These are phyloP conservation scores for Lepus europaeus DNA, from an alignment of 2,113 vertebrate species.

Conservation along the genomic window DNA sequence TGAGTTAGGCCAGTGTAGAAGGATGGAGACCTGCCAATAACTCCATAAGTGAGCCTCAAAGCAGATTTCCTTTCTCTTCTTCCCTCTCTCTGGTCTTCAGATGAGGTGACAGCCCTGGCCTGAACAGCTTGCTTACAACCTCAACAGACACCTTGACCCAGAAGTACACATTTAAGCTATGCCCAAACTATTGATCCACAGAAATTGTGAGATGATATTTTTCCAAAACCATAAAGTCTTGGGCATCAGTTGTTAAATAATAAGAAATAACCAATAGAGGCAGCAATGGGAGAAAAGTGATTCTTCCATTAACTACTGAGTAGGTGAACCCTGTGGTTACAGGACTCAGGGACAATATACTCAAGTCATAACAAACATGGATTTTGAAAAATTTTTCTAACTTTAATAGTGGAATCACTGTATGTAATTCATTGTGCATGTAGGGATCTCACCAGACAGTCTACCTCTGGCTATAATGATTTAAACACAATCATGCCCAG, in stretches of 20 bases:
- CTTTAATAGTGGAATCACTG: not conserved
- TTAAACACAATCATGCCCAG: constrained; percentile 18
- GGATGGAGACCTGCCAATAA: not conserved
- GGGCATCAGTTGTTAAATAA: not conserved
- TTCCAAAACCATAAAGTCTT: not conserved
- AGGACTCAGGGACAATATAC: not conserved
- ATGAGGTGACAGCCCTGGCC: not conserved
- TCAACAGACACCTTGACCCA: not conserved
- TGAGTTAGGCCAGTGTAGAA: not conserved
- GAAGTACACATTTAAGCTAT: not conserved
- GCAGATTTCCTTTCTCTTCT: not conserved
- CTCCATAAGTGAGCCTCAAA: not conserved
- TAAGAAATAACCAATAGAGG: not conserved
- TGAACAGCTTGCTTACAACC: not conserved
- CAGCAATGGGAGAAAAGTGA: not conserved
- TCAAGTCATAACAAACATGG: constrained; percentile 27
- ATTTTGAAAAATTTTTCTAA: constrained; percentile 48
- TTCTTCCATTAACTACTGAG: not conserved
- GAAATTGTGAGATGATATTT: not conserved
- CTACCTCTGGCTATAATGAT: not conserved
- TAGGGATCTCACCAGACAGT: not conserved
- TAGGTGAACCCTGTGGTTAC: not conserved
- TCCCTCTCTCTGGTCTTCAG: not conserved
- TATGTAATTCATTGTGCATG: not conserved
- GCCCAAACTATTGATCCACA: not conserved